Conservation (phyloP, 2,888 invertebrate genomes). For the Erebia ligea region DNA sequence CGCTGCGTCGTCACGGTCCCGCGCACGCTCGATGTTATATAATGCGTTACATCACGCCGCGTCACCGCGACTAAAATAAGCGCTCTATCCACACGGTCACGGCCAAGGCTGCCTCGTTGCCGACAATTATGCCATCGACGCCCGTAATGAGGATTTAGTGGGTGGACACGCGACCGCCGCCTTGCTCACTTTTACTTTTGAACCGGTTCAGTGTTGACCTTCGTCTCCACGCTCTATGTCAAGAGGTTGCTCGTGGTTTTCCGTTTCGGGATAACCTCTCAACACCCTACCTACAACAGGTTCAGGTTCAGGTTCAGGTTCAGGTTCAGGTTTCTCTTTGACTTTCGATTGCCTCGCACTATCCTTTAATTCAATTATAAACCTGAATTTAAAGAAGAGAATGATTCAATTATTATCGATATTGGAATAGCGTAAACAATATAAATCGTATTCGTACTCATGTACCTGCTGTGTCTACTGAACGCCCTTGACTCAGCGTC, state of each 20-base stretch:
- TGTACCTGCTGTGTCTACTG: constrained; percentile 64
- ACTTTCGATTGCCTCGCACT: background rate
- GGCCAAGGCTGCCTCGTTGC: constrained; percentile 79
- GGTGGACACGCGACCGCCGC: constrained; percentile 73
- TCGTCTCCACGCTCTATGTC: constrained; percentile 54
- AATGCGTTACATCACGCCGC: constrained; percentile 77
- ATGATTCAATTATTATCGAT: constrained; percentile 41
- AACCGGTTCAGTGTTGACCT: constrained; percentile 73
- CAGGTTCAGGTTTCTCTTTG: background rate
- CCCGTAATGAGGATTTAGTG: constrained; percentile 79
- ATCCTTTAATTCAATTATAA: background rate
- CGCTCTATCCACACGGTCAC: constrained; percentile 78
- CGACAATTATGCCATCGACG: constrained; percentile 72
- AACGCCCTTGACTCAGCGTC: constrained; percentile 78
- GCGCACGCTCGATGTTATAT: constrained; percentile 68
- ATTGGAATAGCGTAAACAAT: constrained; percentile 54
- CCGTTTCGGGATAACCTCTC: constrained; percentile 22
- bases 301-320: background rate
- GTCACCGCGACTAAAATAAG: constrained; percentile 79
- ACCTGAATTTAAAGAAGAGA: background rate
- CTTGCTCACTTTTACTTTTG: constrained; percentile 78
- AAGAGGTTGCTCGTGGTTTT: constrained; percentile 40
- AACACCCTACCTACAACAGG: background rate
- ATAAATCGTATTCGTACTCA: constrained; percentile 53
- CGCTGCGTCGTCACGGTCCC: constrained; percentile 56